phyloP scores from a whole-genome alignment of 2,888 invertebrate genomes.

The Strigamia maritima region DNA sequence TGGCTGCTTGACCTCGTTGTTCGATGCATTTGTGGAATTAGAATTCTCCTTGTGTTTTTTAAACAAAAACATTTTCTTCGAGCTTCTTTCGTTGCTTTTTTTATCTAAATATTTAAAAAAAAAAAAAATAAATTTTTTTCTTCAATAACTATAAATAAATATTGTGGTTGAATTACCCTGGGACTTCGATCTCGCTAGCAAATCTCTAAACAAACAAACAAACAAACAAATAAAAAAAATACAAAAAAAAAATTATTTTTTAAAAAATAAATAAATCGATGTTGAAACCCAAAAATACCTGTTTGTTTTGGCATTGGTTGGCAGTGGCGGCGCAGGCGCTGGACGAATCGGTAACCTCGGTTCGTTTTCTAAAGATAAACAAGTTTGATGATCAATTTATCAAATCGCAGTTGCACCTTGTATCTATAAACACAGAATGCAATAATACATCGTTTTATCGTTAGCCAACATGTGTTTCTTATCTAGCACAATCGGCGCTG shows the following conservation, averaged over 20 bases:
- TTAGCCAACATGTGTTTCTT: background rate
- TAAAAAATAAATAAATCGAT: too few relatives aligned
- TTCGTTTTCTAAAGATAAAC: slow-evolving; percentile 1
- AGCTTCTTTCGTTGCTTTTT: background rate
- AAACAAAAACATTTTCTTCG: background rate
- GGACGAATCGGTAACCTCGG: background rate
- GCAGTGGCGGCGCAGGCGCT: slow-evolving; percentile 3
- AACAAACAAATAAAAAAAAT: background rate
- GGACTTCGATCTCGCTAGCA: background rate
- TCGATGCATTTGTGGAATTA: background rate
- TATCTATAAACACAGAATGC: background rate
- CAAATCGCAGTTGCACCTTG: background rate
- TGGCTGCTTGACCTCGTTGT: background rate
- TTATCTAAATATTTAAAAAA: background rate
- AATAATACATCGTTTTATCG: background rate
- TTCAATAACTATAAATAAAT: background rate
- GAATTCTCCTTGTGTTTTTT: slow-evolving; percentile 16
- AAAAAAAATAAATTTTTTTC: background rate
- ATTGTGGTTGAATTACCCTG: background rate
- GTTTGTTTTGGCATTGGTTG: slow-evolving; percentile 9
- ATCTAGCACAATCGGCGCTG: background rate
- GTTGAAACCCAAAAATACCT: background rate
- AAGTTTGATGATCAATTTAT: background rate
- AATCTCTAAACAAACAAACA: background rate
- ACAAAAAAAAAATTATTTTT: background rate